Percentiles rank a stretch among this genome's conserved stretches.
phyloP scores from a whole-genome alignment of 2,113 vertebrate genomes.

The Bambusicola thoracicus region DNA sequence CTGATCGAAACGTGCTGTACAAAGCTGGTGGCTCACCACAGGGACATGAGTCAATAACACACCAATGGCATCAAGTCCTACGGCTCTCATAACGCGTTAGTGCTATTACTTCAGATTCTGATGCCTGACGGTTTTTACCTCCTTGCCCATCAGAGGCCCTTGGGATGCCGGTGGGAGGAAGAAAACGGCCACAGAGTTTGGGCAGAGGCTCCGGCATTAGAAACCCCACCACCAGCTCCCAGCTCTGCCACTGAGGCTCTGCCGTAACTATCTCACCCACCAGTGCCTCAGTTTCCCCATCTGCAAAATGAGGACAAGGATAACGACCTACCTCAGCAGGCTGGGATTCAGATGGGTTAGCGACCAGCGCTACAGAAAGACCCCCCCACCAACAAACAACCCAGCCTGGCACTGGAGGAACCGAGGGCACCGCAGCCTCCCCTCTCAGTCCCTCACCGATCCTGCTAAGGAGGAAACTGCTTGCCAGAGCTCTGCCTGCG shows the following conservation, averaged over 20 bases:
- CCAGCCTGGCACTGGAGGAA: conserved; percentile 28
- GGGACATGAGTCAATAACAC: not conserved
- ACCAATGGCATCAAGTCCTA: not conserved
- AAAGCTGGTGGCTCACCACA: not conserved
- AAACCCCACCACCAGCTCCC: not conserved
- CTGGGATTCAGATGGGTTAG: conserved; percentile 34
- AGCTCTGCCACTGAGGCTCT: not conserved
- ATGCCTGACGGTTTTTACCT: not conserved
- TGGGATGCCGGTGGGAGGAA: not conserved
- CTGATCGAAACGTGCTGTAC: accelerated
- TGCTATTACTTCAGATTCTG: not conserved
- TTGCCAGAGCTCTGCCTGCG: conserved; percentile 20
- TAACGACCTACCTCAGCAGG: conserved; percentile 66
- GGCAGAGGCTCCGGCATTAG: not conserved
- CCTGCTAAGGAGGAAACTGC: not conserved
- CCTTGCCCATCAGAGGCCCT: not conserved
- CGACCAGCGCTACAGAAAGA: conserved; percentile 53
- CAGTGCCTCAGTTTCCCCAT: conserved; percentile 69
- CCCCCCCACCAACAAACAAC: conserved; percentile 22
- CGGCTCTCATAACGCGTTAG: not conserved
- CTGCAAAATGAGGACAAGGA: conserved; percentile 59
- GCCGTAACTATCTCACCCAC: not conserved
- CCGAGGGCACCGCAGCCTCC: conserved; percentile 25
- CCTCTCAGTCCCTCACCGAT: not conserved
- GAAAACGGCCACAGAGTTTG: not conserved